Evolutionary conservation across 2,888 invertebrate genomes (phyloP), one percentile per base, ranked within the genome.

Genomic region (Sinelater perroti): DNA sequence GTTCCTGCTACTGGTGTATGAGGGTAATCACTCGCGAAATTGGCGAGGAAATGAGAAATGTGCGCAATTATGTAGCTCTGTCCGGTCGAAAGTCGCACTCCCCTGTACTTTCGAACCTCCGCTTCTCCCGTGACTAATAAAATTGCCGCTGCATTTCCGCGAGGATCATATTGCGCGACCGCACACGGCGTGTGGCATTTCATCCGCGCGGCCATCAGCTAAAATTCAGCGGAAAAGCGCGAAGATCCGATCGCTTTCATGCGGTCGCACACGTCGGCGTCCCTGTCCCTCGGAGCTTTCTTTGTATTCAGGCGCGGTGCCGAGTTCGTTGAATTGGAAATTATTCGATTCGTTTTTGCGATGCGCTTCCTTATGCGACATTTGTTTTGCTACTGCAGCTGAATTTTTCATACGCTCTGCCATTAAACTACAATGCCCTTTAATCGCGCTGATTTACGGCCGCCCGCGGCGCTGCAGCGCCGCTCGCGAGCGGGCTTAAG

Each of bases 241-340:
- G 53, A 59, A 63, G 55, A 51, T 30, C 44, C 24, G 47, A 53
- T 64, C 52, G 54, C 51, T 58, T 62, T 64, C 62, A 57, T 52
- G 55, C 30, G 54, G 49, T 57, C 47, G 60, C 50, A 60, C 62
- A 60, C 51, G 60, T 64, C 52, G 62, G 61, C 50, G 59, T 62
- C 56, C 45, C 36, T 57, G 49, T 62, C 58, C 60, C 62, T 62
- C 45, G 51, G 53, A 50, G 40, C 53, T 57, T 52, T 20, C 49
- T 63, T 61, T 56, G 54, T 60, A 61, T 61, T 61, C 61, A 54
- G 42, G 50, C 50, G 52, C 52, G 54, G 49, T 49, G 40, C 17
- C 42, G 50, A 56, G 60, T 60, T 62, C 64, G 64, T 62, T 64
- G 62, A 62, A 64, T 60, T 56, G 64, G 61, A 64, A 64, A 62